These are phyloP conservation scores for Diploscapter pachys DNA, from an alignment of 1,140 invertebrate genomes.

Conservation along the genomic window DNA sequence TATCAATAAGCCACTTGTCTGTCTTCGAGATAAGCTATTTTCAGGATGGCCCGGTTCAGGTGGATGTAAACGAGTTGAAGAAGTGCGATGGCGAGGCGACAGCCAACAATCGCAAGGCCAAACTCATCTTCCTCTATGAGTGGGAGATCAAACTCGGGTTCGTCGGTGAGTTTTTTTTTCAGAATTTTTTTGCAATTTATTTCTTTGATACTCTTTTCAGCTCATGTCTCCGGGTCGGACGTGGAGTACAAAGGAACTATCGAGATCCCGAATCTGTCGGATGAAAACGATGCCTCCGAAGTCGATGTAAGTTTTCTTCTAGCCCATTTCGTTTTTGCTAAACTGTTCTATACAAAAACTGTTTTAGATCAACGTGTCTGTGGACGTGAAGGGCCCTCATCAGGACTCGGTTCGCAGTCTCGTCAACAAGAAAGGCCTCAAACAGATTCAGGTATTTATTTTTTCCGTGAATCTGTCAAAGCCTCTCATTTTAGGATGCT, in stretches of 20 bases:
- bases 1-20: too few relatives aligned
- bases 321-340: background rate
- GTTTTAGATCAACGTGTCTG: slow-evolving; percentile 72
- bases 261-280: slow-evolving; percentile 88
- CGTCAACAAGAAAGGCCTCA: slow-evolving; percentile 75
- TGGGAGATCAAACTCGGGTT: slow-evolving; percentile 89
- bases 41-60: slow-evolving; percentile 45
- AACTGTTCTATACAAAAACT: background rate
- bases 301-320: slow-evolving; percentile 71
- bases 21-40: background rate
- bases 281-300: slow-evolving; percentile 90
- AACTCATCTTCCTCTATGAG: slow-evolving; percentile 98
- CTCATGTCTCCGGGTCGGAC: slow-evolving; percentile 60
- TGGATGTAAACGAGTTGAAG: slow-evolving; percentile 72
- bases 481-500: slow-evolving; percentile 64
- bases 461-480: background rate
- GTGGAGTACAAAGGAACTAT: slow-evolving; percentile 68
- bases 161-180: slow-evolving; percentile 66
- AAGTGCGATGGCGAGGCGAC: slow-evolving; percentile 90
- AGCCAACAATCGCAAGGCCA: slow-evolving; percentile 96
- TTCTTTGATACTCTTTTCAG: slow-evolving; percentile 36
- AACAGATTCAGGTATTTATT: slow-evolving; percentile 64
- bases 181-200: background rate
- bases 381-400: slow-evolving; percentile 75
- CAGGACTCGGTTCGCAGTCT: slow-evolving; percentile 79